These are phyloP conservation scores for Theodoxus fluviatilis DNA, from an alignment of 2,888 invertebrate species.

Conservation along the genomic window DNA sequence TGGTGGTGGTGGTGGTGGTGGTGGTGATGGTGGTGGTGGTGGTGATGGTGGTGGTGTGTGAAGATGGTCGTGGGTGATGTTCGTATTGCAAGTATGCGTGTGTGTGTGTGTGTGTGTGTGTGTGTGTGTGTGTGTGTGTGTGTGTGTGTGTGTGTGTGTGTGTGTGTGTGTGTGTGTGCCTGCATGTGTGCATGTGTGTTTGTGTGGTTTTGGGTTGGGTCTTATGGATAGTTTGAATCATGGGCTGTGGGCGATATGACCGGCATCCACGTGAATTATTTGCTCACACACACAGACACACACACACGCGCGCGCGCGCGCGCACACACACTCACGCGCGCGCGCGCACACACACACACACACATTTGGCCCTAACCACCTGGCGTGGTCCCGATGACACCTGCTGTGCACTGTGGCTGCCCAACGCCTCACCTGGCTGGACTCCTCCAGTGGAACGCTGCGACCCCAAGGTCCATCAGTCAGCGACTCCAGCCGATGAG, in stretches of 20 bases:
- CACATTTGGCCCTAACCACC: background rate
- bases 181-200: slow-evolving; percentile 16
- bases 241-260: background rate
- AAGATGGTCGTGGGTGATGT: too few relatives aligned
- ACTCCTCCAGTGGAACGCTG: too few relatives aligned
- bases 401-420: too few relatives aligned
- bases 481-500: too few relatives aligned
- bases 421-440: too few relatives aligned
- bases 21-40: slow-evolving; percentile 7
- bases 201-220: background rate
- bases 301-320: background rate
- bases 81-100: too few relatives aligned
- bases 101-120: slow-evolving; percentile 13
- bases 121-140: slow-evolving; percentile 1
- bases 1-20: slow-evolving; percentile 7
- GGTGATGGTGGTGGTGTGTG: background rate
- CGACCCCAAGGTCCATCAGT: too few relatives aligned
- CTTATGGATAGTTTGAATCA: background rate
- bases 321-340: background rate
- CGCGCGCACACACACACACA: background rate
- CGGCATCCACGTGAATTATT: background rate
- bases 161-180: slow-evolving; percentile 18
- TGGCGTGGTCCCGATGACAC: too few relatives aligned
- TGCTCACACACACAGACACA: background rate
- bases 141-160: slow-evolving; percentile 22